Base-by-base conservation (phyloP, 2,113 vertebrate genomes). In the Gymnogyps californianus region DNA sequence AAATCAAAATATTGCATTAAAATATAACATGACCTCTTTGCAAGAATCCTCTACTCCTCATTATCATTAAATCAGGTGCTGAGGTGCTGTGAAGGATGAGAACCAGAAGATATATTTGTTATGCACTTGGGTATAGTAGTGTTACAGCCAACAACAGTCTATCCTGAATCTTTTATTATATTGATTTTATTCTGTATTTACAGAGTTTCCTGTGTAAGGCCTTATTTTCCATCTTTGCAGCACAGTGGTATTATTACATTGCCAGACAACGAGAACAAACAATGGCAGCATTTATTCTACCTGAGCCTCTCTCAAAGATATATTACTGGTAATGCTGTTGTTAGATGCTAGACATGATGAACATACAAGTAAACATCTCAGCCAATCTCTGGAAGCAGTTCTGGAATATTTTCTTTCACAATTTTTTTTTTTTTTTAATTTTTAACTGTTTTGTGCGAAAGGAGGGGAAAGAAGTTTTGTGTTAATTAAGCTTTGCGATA, bases 111-210 rank as follows among this genome's bases (percentile, higher is more conserved):
- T 58, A 28, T 57, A 20, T 91, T 90, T 93, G 38, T 67, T 52
- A 54, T 34, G 57, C 91, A 31, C 47, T 55, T 47, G 79, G 58
- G 95, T 29, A 49, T 72, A 51, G 51, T 72, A n/a, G n/a, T 88
- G 71, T 90, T 92, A 62, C 62, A 80, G 85, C 79, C 62, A 89
- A 31, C 74, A 52, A 40, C 64, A 55, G 24, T 7, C 66, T 82
- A 34, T 32, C 74, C 87, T 79, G 89, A 93, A 89, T 93, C 84
- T 91, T 89, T 85, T 89, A 72, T 76, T 94, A 47, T 72, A 93
- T 95, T 84, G 91, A 89, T 96, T 95, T 89, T 94, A 36, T 82
- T 83, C 86, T 83, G 32, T 78, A 77, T 94, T 79, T 96, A 90
- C 80, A 70, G 65, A 72, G 79, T 61, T 80, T 93, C 66, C 78